Evolutionary conservation across 53 echinoderm and acorn worm species (phyloP).

Genomic region (Temnopleurus reevesii): DNA sequence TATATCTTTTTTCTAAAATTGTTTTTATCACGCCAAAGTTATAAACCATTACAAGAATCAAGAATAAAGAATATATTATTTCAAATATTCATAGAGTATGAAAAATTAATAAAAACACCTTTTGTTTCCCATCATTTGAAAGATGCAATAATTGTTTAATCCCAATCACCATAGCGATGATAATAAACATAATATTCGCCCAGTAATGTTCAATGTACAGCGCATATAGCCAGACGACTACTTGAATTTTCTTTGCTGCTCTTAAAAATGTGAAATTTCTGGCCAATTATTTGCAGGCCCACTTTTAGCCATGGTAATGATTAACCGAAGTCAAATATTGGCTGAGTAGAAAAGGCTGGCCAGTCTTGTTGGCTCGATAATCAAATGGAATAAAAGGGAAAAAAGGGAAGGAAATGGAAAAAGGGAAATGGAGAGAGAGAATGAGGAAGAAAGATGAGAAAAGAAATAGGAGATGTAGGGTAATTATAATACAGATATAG

Average conservation of each 20-base stretch:
- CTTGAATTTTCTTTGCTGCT: slow-evolving; percentile 19
- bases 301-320: slow-evolving; percentile 32
- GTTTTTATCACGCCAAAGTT: too few species aligned
- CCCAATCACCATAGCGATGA: slow-evolving; percentile 10
- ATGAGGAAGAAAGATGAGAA: background rate
- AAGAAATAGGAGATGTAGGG: background rate
- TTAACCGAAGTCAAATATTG: slow-evolving; percentile 55
- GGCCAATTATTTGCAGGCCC: slow-evolving; percentile 51
- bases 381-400: background rate
- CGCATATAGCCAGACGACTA: background rate
- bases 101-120: too few species aligned
- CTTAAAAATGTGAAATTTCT: slow-evolving; percentile 56
- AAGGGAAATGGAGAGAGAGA: background rate
- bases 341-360: slow-evolving; percentile 33
- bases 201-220: background rate
- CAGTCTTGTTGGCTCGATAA: background rate
- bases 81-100: too few species aligned
- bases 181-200: background rate
- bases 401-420: background rate
- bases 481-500: too few species aligned
- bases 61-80: too few species aligned
- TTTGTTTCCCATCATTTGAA: background rate
- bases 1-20: too few species aligned
- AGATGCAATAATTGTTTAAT: background rate
- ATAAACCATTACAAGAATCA: too few species aligned